Percentiles rank a stretch among this genome's conserved stretches.
Conservation (phyloP, 2,113 vertebrate genomes). For the Pimephales promelas region DNA sequence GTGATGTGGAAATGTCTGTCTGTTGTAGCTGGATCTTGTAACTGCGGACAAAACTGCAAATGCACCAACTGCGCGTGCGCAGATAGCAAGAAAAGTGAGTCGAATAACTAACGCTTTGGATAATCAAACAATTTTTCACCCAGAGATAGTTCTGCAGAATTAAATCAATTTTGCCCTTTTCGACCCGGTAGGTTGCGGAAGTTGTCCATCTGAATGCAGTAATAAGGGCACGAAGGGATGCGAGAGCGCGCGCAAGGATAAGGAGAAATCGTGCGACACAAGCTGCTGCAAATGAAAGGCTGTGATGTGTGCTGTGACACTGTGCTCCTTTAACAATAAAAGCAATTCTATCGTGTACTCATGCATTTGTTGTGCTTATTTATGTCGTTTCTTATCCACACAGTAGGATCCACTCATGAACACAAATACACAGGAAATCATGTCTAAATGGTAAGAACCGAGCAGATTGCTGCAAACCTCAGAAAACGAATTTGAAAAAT, state of each 20-base stretch:
- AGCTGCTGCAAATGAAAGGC: conserved; percentile 42
- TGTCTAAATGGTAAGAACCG: background rate
- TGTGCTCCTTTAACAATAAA: conserved; percentile 7
- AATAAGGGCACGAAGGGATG: conserved; percentile 38
- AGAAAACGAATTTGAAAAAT: background rate
- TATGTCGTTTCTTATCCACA: background rate
- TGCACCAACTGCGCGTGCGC: conserved; percentile 42
- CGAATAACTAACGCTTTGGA: background rate
- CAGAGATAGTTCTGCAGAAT: background rate
- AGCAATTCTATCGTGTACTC: background rate
- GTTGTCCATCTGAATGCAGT: conserved; percentile 33
- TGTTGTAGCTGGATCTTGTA: conserved; percentile 35
- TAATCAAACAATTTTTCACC: background rate
- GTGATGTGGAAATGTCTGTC: background rate
- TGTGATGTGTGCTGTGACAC: background rate
- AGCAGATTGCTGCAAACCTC: background rate
- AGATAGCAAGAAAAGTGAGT: conserved; percentile 40
- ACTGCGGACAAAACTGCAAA: conserved; percentile 46
- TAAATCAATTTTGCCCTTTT: background rate
- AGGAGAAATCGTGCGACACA: conserved; percentile 39
- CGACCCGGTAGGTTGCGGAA: background rate
- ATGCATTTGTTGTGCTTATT: background rate
- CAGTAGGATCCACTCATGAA: background rate
- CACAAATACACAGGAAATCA: background rate
- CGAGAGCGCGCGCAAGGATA: conserved; percentile 47